These are phyloP conservation scores for Melipona beecheii DNA, from an alignment of 2,888 invertebrate genomes.

Conservation along the genomic window DNA sequence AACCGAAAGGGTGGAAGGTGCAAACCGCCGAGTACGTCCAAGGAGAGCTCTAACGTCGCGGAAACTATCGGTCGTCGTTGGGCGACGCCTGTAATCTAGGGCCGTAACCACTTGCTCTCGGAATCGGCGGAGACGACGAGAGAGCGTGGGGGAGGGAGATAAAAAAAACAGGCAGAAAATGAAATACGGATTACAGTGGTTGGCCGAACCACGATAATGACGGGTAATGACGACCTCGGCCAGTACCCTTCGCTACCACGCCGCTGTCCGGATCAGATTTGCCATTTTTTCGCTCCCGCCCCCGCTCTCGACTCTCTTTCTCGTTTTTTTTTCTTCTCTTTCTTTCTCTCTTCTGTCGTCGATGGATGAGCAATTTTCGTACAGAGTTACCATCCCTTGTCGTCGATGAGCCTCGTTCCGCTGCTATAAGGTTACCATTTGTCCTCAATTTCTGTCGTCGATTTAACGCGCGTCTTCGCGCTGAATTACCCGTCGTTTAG, in stretches of 20 bases:
- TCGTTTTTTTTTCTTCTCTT: background rate
- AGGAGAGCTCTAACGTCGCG: conserved; percentile 65
- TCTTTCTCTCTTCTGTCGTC: conserved; percentile 15
- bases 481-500: background rate
- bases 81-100: conserved; percentile 68
- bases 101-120: conserved; percentile 68
- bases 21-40: conserved; percentile 52
- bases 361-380: conserved; percentile 53
- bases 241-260: conserved; percentile 62
- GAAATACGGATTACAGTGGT: conserved; percentile 81
- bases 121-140: background rate
- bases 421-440: conserved; percentile 47
- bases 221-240: conserved; percentile 73
- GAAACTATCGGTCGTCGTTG: conserved; percentile 70
- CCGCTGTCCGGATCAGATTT: conserved; percentile 58
- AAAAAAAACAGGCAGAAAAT: conserved; percentile 75
- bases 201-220: conserved; percentile 75
- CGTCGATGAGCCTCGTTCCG: conserved; percentile 19
- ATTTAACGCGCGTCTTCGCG: background rate
- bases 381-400: conserved; percentile 40
- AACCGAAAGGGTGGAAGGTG: conserved; percentile 45
- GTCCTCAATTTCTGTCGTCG: conserved; percentile 8
- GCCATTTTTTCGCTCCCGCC: conserved; percentile 51
- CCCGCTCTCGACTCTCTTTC: conserved; percentile 10
- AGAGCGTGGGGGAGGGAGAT: conserved; percentile 30